Base-by-base conservation (phyloP, 2,797 vertebrate species). In the Sebastes trivittatus region DNA sequence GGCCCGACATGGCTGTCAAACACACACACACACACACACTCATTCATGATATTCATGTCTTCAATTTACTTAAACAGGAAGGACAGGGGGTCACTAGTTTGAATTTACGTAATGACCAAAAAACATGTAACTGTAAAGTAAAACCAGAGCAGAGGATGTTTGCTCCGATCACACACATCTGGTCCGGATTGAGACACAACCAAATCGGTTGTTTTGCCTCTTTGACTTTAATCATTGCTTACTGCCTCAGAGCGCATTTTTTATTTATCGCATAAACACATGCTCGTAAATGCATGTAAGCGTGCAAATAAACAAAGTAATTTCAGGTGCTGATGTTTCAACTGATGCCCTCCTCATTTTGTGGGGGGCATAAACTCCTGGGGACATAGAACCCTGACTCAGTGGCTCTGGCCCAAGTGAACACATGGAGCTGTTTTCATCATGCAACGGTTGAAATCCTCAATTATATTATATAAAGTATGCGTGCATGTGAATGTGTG, bases 1-100 rank as follows among this genome's bases (percentile, higher is more conserved):
- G 11, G 97, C 97, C 61, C 86, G 94, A 88, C 98, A 99, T 5
- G 97, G 96, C 98, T 99, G 91, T 77, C n/a, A 75, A 82, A 87
- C 30, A 91, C 63, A 49, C 16, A 46, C 63, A 90, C 38, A 49
- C 36, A 38, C 42, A n/a, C 38, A 14, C 13, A 42, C 38, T n/a
- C 54, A 49, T 30, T 70, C 42, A 59, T 30, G 22, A 79, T 29
- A 64, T 23, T 46, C 18, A 3, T 36, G 58, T 66, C 9, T 60
- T 49, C 2, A 69, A 55, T 65, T 77, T 10, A 63, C 14, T 34
- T 80, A 22, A 58, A 30, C 29, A 62, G 32, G 66, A 79, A 54
- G 3, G 25, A 80, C 66, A 72, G 18, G 23, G 74, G 23, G 32
- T 71, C 13, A 52, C 11, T 60, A 62, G 62, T 80, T 88, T 80